Percentiles rank a stretch among this genome's conserved stretches.
phyloP scores from a whole-genome alignment of 2,888 invertebrate genomes.

The Andrena praecox region DNA sequence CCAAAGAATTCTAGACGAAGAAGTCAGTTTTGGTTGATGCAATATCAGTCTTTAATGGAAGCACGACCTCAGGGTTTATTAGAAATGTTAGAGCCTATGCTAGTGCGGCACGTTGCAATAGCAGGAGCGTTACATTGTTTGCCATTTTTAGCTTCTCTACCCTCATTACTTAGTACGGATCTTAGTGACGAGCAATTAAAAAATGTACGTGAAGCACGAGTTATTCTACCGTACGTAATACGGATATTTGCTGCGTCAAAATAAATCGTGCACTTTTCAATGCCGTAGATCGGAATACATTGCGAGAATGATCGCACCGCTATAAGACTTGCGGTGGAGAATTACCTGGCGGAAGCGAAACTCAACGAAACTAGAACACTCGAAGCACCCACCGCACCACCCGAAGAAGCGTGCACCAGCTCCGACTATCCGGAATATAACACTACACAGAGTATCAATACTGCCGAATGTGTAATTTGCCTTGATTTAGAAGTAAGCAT shows the following conservation, averaged over 20 bases:
- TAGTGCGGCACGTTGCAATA: constrained; percentile 90
- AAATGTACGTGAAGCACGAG: constrained; percentile 79
- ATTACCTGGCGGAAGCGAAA: constrained; percentile 85
- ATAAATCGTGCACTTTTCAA: constrained; percentile 16
- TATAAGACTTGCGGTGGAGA: constrained; percentile 88
- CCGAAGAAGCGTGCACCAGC: constrained; percentile 79
- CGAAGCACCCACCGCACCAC: constrained; percentile 77
- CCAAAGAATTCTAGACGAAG: constrained; percentile 72
- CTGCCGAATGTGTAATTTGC: constrained; percentile 93
- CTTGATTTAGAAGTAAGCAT: constrained; percentile 90
- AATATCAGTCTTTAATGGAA: constrained; percentile 93
- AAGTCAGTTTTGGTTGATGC: constrained; percentile 89
- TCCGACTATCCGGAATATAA: constrained; percentile 74
- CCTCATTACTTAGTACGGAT: constrained; percentile 83
- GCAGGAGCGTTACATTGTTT: constrained; percentile 91
- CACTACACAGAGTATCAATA: constrained; percentile 78
- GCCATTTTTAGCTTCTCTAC: constrained; percentile 88
- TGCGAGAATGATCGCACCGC: constrained; percentile 86
- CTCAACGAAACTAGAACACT: constrained; percentile 67
- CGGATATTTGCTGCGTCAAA: not conserved
- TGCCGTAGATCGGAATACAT: constrained; percentile 80
- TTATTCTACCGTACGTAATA: not conserved
- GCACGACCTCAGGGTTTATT: constrained; percentile 89
- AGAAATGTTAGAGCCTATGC: constrained; percentile 88
- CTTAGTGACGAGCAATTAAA: constrained; percentile 87